phyloP scores from a whole-genome alignment of 2,113 vertebrate genomes.

The Mus pahari region DNA sequence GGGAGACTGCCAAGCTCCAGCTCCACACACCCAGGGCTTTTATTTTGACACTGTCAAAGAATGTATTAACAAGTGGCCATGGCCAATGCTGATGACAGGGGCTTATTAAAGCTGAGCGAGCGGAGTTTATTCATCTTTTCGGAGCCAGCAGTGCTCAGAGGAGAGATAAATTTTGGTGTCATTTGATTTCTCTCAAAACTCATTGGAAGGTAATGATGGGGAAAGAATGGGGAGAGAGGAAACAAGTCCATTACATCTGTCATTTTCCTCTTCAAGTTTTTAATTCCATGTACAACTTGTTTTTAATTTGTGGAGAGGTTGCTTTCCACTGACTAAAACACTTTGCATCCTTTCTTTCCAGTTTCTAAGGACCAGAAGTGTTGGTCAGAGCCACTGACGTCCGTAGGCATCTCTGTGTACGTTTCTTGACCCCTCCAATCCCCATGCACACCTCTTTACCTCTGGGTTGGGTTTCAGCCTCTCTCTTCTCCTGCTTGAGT shows the following conservation, averaged over 20 bases:
- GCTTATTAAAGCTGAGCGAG: background rate
- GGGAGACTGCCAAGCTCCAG: too few species aligned
- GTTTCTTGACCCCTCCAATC: background rate
- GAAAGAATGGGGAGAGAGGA: constrained; percentile 53
- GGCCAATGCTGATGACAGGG: background rate
- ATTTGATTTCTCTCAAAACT: constrained; percentile 67
- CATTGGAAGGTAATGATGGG: constrained; percentile 71
- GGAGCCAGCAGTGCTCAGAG: constrained; percentile 25
- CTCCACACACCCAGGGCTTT: background rate
- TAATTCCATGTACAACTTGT: background rate
- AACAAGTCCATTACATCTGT: constrained; percentile 12
- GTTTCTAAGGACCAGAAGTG: background rate
- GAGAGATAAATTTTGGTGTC: constrained; percentile 57
- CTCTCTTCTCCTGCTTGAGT: background rate
- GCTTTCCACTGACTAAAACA: background rate
- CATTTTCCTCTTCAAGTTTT: constrained; percentile 40
- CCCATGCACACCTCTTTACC: background rate
- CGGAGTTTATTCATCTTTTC: constrained; percentile 36
- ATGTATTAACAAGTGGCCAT: background rate
- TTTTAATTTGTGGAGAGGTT: constrained; percentile 21
- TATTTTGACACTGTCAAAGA: background rate
- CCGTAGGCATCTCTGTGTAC: background rate
- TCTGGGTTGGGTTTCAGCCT: background rate
- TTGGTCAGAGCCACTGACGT: accelerated
- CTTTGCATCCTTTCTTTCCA: background rate